Evolutionary conservation across 2,888 invertebrate species (phyloP).

Genomic region (Microplitis manilae): DNA sequence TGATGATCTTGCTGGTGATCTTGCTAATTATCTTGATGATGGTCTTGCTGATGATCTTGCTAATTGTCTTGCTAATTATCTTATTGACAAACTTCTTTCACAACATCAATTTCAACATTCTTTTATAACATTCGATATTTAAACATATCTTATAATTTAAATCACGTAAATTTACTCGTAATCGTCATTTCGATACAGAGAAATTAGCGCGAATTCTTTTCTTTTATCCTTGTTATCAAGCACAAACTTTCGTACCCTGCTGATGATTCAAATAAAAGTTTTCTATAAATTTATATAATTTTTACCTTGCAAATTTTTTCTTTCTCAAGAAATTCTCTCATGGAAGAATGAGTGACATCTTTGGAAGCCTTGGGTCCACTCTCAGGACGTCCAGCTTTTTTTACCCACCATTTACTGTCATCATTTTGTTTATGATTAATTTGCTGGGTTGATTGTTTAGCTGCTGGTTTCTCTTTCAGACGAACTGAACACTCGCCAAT

Average conservation of each 20-base stretch:
- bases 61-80: no score
- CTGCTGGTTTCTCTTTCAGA: conserved; percentile 52
- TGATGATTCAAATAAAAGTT: not conserved
- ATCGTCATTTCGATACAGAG: no score
- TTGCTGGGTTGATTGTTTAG: not conserved
- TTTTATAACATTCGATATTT: no score
- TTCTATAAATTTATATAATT: not conserved
- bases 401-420: conserved; percentile 55
- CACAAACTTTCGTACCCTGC: not conserved
- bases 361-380: conserved; percentile 44
- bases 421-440: not conserved
- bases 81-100: no score
- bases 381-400: conserved; percentile 53
- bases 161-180: no score
- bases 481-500: conserved; percentile 62
- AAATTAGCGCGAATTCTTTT: no score
- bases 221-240: no score
- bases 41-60: no score
- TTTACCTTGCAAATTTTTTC: conserved; percentile 66
- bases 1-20: no score
- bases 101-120: no score
- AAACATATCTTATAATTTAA: no score
- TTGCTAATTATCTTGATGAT: no score
- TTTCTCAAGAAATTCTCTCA: conserved; percentile 66
- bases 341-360: conserved; percentile 59